Conservation (phyloP, 2,888 invertebrate genomes). For the Ashinkailepas kermadecensis region DNA sequence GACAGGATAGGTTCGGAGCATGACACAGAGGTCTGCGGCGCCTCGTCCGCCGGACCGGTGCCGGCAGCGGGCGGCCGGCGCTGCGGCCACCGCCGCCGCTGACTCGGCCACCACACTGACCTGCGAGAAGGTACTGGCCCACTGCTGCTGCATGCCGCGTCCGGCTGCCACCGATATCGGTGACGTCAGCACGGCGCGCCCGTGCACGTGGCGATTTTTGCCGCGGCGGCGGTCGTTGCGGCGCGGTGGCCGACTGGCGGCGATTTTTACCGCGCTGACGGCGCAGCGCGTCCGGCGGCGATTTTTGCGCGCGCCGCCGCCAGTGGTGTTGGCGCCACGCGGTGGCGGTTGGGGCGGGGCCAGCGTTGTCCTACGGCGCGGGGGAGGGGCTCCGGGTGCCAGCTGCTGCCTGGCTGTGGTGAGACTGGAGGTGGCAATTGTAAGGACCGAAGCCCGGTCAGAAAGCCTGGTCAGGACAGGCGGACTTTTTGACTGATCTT, state of each 20-base stretch:
- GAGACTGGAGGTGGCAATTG: not conserved
- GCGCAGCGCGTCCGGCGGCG: not conserved
- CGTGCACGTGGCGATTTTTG: no score
- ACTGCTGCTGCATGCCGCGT: constrained; percentile 4
- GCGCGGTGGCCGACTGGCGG: not conserved
- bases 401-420: not conserved
- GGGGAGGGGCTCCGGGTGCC: not conserved
- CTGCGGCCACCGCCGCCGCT: no score
- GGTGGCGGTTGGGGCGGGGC: not conserved
- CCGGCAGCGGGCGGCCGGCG: no score
- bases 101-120: not conserved
- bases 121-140: not conserved
- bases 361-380: not conserved
- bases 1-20: no score
- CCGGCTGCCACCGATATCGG: not conserved
- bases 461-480: no score
- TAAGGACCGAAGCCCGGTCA: not conserved
- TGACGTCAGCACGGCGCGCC: no score
- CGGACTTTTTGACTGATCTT: no score
- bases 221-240: not conserved
- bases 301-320: not conserved
- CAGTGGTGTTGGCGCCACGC: constrained; percentile 2
- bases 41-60: no score
- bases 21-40: no score
- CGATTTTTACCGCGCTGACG: not conserved